Evolutionary conservation across 2,113 vertebrate species (phyloP), one percentile per base, ranked within the genome.

Genomic region (Ibidorhyncha struthersii): DNA sequence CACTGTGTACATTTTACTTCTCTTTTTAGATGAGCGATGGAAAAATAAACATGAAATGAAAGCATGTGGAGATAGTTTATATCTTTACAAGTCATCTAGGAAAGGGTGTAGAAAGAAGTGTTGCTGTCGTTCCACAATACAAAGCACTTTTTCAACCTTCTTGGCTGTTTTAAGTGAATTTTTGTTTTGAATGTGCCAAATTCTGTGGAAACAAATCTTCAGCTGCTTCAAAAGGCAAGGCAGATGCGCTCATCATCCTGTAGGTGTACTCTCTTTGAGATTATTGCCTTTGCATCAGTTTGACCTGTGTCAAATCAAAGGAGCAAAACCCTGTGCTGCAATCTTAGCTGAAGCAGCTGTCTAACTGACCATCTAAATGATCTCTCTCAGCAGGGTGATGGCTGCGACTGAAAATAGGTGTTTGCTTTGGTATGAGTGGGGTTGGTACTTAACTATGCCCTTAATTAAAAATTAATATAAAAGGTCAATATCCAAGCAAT

Each of bases 41-140:
- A 96, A 97, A 98, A 98, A 97, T 93, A 98, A 98, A 96, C 95
- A 95, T 76, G 74, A 92, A 97, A 96, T 94, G 94, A 95, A 97
- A 97, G 91, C 96, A 97, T 72, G 41, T 97, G 97, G 95, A 95
- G 93, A 93, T 90, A 89, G 96, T 98, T 98, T 98, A 89, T 96
- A 91, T 97, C 97, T 97, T 97, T 94, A 92, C 85, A 96, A 97
- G 94, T 96, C 97, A 92, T 97, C 95, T 98, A 97, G 92, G 96
- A 97, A 96, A 93, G 91, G 92, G 89, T 97, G 95, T 96, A 98
- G 95, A 97, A 98, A 92, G 96, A 98, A 97, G 78, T 71, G 63
- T 96, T 97, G 89, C 96, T 97, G 89, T 97, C 83, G 95, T 96
- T 98, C 98, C 96, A 96, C 88, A 95, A 96, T 85, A 96, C 84